These are phyloP conservation scores for Maccullochella peelii DNA, from an alignment of 2,113 vertebrate genomes.

Conservation along the genomic window DNA sequence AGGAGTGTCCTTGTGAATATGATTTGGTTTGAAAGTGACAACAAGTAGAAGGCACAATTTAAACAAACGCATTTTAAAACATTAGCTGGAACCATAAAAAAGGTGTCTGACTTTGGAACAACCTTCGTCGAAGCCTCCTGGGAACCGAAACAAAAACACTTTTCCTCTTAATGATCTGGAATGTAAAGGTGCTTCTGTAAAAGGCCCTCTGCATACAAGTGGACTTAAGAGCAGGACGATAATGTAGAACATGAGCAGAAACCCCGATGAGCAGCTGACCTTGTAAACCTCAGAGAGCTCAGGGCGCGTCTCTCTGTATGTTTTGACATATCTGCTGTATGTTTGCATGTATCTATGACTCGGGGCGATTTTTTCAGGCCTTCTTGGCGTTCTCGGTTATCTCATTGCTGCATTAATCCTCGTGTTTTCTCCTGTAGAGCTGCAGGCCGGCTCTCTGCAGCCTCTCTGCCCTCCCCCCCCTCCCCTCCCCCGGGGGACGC, in stretches of 20 bases:
- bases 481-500: conserved; percentile 14
- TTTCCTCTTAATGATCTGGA: background rate
- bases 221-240: background rate
- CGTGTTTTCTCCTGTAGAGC: conserved; percentile 33
- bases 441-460: conserved; percentile 26
- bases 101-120: background rate
- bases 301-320: conserved; percentile 10
- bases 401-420: conserved; percentile 39
- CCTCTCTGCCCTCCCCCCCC: background rate
- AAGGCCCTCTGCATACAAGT: background rate
- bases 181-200: background rate
- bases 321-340: conserved; percentile 56
- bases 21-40: background rate
- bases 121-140: background rate
- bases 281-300: conserved; percentile 6
- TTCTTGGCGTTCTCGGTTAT: conserved; percentile 8
- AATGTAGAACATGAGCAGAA: background rate
- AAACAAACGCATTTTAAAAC: background rate
- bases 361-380: background rate
- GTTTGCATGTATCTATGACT: conserved; percentile 68
- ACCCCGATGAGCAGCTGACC: background rate
- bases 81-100: background rate
- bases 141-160: background rate
- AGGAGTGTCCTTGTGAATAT: background rate
- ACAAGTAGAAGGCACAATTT: background rate